Base-by-base conservation (phyloP, 2,888 invertebrate species). In the Tiphia femorata region DNA sequence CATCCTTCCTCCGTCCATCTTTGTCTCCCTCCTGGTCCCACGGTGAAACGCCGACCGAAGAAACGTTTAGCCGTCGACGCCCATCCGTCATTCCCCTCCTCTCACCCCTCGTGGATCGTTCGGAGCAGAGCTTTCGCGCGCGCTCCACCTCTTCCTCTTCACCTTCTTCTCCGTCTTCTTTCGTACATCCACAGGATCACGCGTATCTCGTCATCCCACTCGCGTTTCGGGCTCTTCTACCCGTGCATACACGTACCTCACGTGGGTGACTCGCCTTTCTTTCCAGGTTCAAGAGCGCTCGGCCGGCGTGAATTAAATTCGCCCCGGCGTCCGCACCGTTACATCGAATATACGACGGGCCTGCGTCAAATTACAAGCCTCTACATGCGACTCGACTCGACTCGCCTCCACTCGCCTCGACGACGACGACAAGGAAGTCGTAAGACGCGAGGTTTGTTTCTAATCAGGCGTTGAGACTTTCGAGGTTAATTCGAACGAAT, bases 401-500 rank as follows among this genome's bases (percentile, higher is more conserved):
- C 12, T 23, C 41, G 23, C 8, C 17, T 16, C 37, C 41, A 10
- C 20, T 19, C 20, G 41, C 14, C 12, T 20, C 21, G 20, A 12
- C 4, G 41, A 20, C n/a, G n/a, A n/a, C n/a, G 42, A 43, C 55
- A 23, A 30, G 46, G 33, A 51, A 55, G 43, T 55, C 30, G 29
- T 42, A 42, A 44, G 33, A 46, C 29, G 40, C n/a, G 20, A 37
- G 16, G 23, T 38, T 38, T 52, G 33, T 14, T 25, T 14, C 16
- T 48, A 30, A 20, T 37, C 50, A 27, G 37, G 25, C 23, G 37
- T 25, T 19, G 8, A 8, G 16, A 44, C 54, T 56, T 59, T 67
- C 53, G 57, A 49, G 69, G 58, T 67, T 63, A 67, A 50, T 57
- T 57, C 52, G 60, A 59, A 67, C 58, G 55, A 25, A 46, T 47